These are phyloP conservation scores for Nerophis ophidion DNA, from an alignment of 2,113 vertebrate species.

Conservation along the genomic window DNA sequence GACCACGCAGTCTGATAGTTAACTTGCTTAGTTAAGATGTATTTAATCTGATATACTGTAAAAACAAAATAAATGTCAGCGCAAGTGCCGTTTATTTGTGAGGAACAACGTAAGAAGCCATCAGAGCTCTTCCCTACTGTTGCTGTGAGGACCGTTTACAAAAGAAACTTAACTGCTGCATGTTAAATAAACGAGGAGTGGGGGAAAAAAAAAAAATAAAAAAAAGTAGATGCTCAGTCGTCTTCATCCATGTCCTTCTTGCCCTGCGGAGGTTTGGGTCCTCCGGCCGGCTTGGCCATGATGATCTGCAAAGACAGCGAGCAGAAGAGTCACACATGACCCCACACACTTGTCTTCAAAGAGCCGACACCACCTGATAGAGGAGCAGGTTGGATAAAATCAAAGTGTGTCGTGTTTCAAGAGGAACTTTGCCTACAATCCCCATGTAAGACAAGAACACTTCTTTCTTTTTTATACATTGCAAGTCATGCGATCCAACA, in stretches of 20 bases:
- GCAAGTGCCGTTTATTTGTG: conserved; percentile 73
- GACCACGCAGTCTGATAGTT: too few species aligned
- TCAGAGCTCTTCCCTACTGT: conserved; percentile 32
- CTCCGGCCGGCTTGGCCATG: conserved; percentile 96
- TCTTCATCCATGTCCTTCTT: conserved; percentile 97
- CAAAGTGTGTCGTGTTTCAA: too few species aligned
- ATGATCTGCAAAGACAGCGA: conserved; percentile 78
- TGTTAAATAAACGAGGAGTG: conserved; percentile 69
- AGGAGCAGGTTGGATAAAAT: too few species aligned
- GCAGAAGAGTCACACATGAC: not conserved
- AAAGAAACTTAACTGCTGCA: conserved; percentile 45
- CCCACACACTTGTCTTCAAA: too few species aligned
- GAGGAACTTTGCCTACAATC: too few species aligned
- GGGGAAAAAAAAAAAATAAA: not conserved
- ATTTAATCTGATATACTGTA: too few species aligned
- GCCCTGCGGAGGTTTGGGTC: conserved; percentile 89
- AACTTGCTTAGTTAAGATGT: too few species aligned
- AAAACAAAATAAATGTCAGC: conserved; percentile 26
- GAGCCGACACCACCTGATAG: too few species aligned
- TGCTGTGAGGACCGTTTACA: conserved; percentile 34
- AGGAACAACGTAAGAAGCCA: conserved; percentile 54
- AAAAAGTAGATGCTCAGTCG: conserved; percentile 77
- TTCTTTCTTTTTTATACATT: too few species aligned
- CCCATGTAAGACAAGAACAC: too few species aligned
- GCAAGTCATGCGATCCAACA: too few species aligned